phyloP scores from a whole-genome alignment of 1,140 invertebrate species.

The Pygmarrhopalites habei region DNA sequence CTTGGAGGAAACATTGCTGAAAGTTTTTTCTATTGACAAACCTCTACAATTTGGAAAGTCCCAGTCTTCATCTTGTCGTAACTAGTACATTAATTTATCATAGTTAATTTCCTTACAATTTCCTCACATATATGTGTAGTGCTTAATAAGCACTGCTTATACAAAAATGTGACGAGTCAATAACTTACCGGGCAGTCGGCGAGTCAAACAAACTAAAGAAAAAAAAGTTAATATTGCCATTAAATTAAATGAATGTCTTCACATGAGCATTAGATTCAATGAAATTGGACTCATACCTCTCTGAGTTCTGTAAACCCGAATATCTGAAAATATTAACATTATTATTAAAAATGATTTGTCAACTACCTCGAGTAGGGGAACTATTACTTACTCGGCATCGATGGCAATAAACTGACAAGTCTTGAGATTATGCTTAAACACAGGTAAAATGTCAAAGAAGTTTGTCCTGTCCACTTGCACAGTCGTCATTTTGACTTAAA shows the following conservation, averaged over 20 bases:
- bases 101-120: no score
- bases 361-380: background rate
- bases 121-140: no score
- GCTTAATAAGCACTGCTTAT: no score
- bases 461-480: background rate
- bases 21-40: background rate
- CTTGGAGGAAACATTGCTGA: background rate
- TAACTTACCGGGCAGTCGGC: background rate
- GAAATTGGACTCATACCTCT: background rate
- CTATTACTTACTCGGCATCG: background rate
- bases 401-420: constrained; percentile 4
- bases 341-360: no score
- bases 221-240: background rate
- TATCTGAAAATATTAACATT: background rate
- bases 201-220: constrained; percentile 4
- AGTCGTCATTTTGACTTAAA: no score
- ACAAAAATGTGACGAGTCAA: no score
- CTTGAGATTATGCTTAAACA: background rate
- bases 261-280: background rate
- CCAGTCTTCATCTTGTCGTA: background rate
- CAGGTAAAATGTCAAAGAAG: background rate
- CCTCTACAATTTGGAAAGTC: background rate
- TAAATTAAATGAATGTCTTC: background rate
- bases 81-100: no score
- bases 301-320: background rate